Evolutionary conservation across 1,140 invertebrate genomes (phyloP).

Genomic region (Pentalonia nigronervosa): DNA sequence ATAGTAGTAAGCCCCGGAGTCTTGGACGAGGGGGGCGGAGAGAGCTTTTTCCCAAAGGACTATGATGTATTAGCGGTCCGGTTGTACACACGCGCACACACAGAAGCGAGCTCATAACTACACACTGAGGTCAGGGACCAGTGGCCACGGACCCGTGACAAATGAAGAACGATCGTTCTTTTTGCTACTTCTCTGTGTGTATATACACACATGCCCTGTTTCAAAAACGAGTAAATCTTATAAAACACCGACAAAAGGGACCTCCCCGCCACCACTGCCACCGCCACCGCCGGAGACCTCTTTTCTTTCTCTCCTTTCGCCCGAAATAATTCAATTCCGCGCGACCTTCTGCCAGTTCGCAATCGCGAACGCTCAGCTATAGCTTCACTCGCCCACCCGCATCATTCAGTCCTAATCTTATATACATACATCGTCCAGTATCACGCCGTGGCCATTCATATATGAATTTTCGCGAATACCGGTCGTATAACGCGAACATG

Average conservation of each 20-base stretch:
- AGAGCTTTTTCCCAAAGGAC: constrained; percentile 35
- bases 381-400: background rate
- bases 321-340: constrained; percentile 50
- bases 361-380: background rate
- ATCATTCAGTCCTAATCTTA: background rate
- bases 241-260: constrained; percentile 56
- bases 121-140: constrained; percentile 49
- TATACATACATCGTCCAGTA: background rate
- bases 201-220: constrained; percentile 29
- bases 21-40: background rate
- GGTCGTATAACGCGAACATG: too few relatives aligned
- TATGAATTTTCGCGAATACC: background rate
- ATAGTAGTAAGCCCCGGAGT: background rate
- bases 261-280: background rate
- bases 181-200: constrained; percentile 22
- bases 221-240: constrained; percentile 56
- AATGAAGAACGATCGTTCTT: constrained; percentile 58
- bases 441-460: too few relatives aligned
- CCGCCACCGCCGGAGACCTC: background rate
- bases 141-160: constrained; percentile 56
- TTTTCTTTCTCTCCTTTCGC: constrained; percentile 39
- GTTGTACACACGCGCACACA: constrained; percentile 26
- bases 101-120: constrained; percentile 26
- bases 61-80: constrained; percentile 56
- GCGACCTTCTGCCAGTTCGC: background rate